Evolutionary conservation across 2,888 invertebrate genomes (phyloP).

Genomic region (Heliconius ismenius): DNA sequence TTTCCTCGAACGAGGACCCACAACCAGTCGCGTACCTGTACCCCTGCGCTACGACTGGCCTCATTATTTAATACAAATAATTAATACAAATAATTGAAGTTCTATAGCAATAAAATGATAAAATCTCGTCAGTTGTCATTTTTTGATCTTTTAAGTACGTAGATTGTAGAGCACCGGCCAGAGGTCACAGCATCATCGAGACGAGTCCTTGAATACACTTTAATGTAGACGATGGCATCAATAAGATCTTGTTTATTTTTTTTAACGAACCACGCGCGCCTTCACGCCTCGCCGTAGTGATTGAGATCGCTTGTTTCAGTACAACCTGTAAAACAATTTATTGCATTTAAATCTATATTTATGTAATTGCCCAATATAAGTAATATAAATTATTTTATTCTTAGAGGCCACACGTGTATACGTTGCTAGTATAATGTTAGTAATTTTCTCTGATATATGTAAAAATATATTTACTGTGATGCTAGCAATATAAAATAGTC

Average conservation of each 20-base stretch:
- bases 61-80: too few species aligned
- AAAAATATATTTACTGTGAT: too few species aligned
- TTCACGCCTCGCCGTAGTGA: constrained; percentile 31
- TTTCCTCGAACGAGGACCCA: too few species aligned
- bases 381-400: too few species aligned
- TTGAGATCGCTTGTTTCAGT: constrained; percentile 20
- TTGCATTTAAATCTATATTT: neutral
- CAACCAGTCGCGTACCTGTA: too few species aligned
- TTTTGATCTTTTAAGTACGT: constrained; percentile 21
- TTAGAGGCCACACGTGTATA: too few species aligned
- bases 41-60: too few species aligned
- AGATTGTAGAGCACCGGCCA: constrained; percentile 9
- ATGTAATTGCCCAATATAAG: neutral
- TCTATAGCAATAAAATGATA: constrained; percentile 8
- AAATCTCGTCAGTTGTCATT: constrained; percentile 19
- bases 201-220: constrained; percentile 47
- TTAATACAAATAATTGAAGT: neutral
- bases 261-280: constrained; percentile 42
- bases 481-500: too few species aligned
- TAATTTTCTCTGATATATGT: too few species aligned
- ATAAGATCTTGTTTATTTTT: constrained; percentile 47
- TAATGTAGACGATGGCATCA: constrained; percentile 47
- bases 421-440: too few species aligned
- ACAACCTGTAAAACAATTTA: constrained; percentile 1
- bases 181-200: constrained; percentile 27